A percentile compares a stretch with the other conserved stretches of the same genome.
Evolutionary conservation across 23 tunicate species (phyloP).

Genomic region (Halocynthia roretzi): DNA sequence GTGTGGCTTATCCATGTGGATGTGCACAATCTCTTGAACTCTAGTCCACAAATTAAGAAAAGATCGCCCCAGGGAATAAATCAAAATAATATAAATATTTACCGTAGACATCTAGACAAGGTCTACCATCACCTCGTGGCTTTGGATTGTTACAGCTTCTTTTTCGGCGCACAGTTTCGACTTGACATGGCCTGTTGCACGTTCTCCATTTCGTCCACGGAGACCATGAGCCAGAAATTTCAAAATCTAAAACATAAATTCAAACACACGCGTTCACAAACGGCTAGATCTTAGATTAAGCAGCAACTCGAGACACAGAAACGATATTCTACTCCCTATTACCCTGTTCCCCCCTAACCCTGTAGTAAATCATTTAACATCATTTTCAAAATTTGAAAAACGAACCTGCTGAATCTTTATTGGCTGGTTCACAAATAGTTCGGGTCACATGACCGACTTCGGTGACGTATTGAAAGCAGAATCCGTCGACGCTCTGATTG

Average conservation of each 20-base stretch:
- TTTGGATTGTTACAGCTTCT: slow-evolving; percentile 38
- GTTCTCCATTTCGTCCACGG: slow-evolving; percentile 19
- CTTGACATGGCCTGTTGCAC: slow-evolving; percentile 41
- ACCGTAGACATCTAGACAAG: background rate
- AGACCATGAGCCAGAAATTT: slow-evolving; percentile 14
- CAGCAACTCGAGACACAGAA: no score
- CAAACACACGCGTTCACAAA: background rate
- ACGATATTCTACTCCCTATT: no score
- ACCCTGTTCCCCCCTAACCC: no score
- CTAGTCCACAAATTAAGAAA: no score
- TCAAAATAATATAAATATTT: no score
- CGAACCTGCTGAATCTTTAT: background rate
- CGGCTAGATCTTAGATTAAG: background rate
- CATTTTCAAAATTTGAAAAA: no score
- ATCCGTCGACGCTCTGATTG: slow-evolving; percentile 2
- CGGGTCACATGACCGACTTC: slow-evolving; percentile 18
- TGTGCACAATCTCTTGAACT: no score
- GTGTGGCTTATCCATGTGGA: no score
- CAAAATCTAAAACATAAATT: background rate
- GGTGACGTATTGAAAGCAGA: slow-evolving; percentile 20
- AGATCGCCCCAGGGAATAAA: no score
- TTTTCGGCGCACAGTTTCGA: slow-evolving; percentile 9
- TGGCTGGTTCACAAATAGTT: slow-evolving; percentile 16
- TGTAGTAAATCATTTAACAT: no score
- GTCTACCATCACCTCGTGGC: slow-evolving; percentile 27